Base-by-base conservation (phyloP, 2,113 vertebrate species). In the Ornithorhynchus anatinus region DNA sequence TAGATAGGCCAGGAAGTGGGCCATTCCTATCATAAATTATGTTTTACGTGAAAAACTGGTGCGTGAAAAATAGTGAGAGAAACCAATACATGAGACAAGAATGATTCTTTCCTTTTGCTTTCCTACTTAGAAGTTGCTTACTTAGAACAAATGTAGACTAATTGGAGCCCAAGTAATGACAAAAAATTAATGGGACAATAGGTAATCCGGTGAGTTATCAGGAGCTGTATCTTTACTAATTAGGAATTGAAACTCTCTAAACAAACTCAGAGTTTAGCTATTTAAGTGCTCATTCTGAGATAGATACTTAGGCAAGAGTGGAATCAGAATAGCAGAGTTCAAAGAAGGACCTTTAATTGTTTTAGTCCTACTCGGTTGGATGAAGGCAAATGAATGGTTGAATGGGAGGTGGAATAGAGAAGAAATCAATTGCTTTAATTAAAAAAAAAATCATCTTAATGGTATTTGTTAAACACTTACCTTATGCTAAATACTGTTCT, bases 61-160 rank as follows among this genome's bases (percentile, higher is more conserved):
- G 20, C 42, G 37, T 19, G 16, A 39, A 4, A 45, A 13, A 23
- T 7, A n/a, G n/a, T n/a, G n/a, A n/a, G n/a, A n/a, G n/a, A 31
- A 13, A 8, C 10, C 15, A 27, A 14, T 14, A 2, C 20, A 19
- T 2, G n/a, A 3, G 32, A 62, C 40, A 37, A 22, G 23, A 10
- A 10, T 7, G 5, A 31, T 8, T 51, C 42, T 19, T 15, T 14
- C 29, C 20, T 31, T 22, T 17, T 8, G 4, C 8, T 64, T 40
- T 29, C 5, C 33, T 38, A 59, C 54, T 19, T 13, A 52, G 25
- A 42, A 75, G 51, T 31, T 29, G 63, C 47, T 53, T 71, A 72
- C 72, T 63, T 75, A 68, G 67, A 72, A 59, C 37, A 19, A 59
- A 63, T 68, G 78, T 75, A 67, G 62, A 72, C 54, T 56, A 72